Conservation (phyloP, 1,140 invertebrate genomes). For the Penaeus indicus region DNA sequence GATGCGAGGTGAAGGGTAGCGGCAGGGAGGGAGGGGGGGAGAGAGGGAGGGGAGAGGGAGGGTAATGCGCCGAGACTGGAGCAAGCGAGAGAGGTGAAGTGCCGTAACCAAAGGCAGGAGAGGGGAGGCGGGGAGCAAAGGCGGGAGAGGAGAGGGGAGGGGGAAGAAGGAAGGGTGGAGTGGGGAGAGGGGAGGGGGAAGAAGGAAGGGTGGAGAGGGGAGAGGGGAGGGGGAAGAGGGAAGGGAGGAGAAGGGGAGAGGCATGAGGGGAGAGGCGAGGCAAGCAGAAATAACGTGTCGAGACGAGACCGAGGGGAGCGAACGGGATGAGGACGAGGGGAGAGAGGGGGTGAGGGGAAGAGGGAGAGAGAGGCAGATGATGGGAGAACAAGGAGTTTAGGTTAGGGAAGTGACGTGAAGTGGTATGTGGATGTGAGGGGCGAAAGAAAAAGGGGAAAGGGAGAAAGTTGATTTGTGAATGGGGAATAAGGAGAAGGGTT, state of each 20-base stretch:
- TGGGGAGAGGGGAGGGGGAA: background rate
- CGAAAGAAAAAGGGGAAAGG: background rate
- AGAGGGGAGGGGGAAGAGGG: too few relatives aligned
- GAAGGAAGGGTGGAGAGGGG: too few relatives aligned
- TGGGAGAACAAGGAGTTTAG: conserved; percentile 1
- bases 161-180: too few relatives aligned
- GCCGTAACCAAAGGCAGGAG: too few relatives aligned
- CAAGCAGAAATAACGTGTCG: background rate
- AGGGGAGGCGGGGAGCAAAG: too few relatives aligned
- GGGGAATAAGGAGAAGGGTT: background rate
- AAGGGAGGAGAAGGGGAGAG: too few relatives aligned
- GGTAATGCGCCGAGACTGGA: background rate
- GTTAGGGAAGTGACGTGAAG: too few relatives aligned
- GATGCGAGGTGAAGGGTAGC: background rate
- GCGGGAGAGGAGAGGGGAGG: background rate
- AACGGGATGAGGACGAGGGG: background rate
- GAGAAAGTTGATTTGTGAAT: background rate
- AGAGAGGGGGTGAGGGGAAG: background rate
- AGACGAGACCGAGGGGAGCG: background rate
- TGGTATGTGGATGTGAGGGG: background rate
- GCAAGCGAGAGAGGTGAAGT: too few relatives aligned
- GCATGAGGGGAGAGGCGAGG: background rate
- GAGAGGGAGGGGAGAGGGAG: background rate
- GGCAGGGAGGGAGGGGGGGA: background rate
- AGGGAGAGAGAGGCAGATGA: background rate